These are phyloP conservation scores for Zapus hudsonius DNA, from an alignment of 2,113 vertebrate genomes.

Conservation along the genomic window DNA sequence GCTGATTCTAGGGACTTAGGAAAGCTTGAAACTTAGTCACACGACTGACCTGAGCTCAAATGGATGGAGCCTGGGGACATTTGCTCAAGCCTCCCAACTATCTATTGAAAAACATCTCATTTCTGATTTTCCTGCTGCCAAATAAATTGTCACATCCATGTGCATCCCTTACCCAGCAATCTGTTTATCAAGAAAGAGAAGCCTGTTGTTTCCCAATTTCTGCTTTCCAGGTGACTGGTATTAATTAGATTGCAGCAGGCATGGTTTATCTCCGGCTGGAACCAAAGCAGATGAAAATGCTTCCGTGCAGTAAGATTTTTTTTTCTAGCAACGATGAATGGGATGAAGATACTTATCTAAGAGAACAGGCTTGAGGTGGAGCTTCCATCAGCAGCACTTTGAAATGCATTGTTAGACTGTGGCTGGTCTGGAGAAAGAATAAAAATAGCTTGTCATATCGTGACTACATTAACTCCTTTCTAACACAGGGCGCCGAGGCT, in stretches of 20 bases:
- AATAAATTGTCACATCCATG: slow-evolving; percentile 77
- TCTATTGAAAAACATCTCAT: slow-evolving; percentile 33
- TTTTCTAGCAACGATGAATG: slow-evolving; percentile 85
- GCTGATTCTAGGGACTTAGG: neutral
- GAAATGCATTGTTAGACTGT: slow-evolving; percentile 84
- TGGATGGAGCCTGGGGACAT: neutral
- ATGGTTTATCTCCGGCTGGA: slow-evolving; percentile 84
- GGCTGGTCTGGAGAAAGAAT: slow-evolving; percentile 81
- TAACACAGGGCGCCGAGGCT: slow-evolving; percentile 51
- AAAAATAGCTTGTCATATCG: slow-evolving; percentile 80
- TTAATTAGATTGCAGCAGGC: slow-evolving; percentile 87
- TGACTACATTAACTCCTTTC: slow-evolving; percentile 83
- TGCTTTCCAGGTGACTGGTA: slow-evolving; percentile 85
- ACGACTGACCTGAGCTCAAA: slow-evolving; percentile 27
- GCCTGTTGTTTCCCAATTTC: slow-evolving; percentile 81
- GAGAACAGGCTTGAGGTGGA: slow-evolving; percentile 84
- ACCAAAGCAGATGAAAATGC: slow-evolving; percentile 84
- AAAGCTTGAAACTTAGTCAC: slow-evolving; percentile 26
- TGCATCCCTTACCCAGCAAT: slow-evolving; percentile 74
- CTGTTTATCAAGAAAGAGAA: slow-evolving; percentile 84
- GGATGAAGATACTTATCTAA: slow-evolving; percentile 86
- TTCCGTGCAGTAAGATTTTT: slow-evolving; percentile 73
- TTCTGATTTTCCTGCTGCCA: slow-evolving; percentile 67
- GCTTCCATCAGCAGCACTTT: slow-evolving; percentile 84
- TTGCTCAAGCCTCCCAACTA: slow-evolving; percentile 47